A percentile compares a stretch with the other conserved stretches of the same genome.
Evolutionary conservation across 2,888 invertebrate genomes (phyloP).

Genomic region (Tiphia femorata): DNA sequence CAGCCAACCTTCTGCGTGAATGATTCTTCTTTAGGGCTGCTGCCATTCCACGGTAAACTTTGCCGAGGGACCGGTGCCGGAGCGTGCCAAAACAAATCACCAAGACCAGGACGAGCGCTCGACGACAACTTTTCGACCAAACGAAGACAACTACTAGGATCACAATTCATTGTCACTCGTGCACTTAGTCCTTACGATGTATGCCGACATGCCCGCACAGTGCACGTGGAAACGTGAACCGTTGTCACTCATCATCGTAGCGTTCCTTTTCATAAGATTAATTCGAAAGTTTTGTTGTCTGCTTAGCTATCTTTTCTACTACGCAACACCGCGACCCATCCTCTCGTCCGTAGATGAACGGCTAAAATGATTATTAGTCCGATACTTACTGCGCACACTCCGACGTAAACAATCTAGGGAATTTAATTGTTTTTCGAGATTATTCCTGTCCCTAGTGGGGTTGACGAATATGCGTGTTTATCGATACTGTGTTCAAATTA

Average conservation of each 20-base stretch:
- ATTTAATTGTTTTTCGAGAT: background rate
- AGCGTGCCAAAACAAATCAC: slow-evolving; percentile 28
- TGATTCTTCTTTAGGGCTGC: slow-evolving; percentile 73
- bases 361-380: slow-evolving; percentile 14
- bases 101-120: slow-evolving; percentile 11
- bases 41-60: slow-evolving; percentile 69
- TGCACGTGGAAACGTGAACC: slow-evolving; percentile 40
- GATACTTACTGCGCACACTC: slow-evolving; percentile 20
- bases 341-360: slow-evolving; percentile 11
- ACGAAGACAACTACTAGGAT: slow-evolving; percentile 56
- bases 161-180: slow-evolving; percentile 61
- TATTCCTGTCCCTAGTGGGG: too few relatives aligned
- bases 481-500: too few relatives aligned
- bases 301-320: slow-evolving; percentile 31
- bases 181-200: slow-evolving; percentile 62
- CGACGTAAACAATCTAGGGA: background rate
- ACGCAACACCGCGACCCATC: slow-evolving; percentile 40
- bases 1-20: slow-evolving; percentile 89
- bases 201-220: slow-evolving; percentile 37
- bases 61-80: slow-evolving; percentile 22
- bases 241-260: slow-evolving; percentile 44
- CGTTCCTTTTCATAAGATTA: slow-evolving; percentile 39
- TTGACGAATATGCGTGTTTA: too few relatives aligned
- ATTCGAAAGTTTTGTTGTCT: background rate
- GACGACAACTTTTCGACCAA: slow-evolving; percentile 37